Percentiles rank a stretch among this genome's conserved stretches.
phyloP scores from a whole-genome alignment of 2,113 vertebrate genomes.

The Neopipo cinnamomea region DNA sequence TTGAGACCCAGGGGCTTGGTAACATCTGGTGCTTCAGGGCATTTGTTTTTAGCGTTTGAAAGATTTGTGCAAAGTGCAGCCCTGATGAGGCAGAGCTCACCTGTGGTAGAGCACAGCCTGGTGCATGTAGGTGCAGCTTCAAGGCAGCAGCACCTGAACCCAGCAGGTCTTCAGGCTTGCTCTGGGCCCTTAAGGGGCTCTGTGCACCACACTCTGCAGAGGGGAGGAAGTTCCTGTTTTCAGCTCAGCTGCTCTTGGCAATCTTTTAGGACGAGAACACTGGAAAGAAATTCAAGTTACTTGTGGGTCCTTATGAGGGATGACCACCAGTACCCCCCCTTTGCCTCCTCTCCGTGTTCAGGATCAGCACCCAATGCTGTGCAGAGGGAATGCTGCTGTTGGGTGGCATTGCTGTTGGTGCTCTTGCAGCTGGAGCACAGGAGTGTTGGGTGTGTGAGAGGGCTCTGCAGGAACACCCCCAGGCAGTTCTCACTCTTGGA shows the following conservation, averaged over 20 bases:
- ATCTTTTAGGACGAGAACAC: not conserved
- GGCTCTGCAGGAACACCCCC: not conserved
- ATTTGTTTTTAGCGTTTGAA: not conserved
- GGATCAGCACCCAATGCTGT: not conserved
- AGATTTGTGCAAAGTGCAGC: not conserved
- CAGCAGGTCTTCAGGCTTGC: not conserved
- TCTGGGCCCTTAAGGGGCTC: not conserved
- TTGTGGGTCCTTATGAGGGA: not conserved
- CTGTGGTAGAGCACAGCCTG: not conserved
- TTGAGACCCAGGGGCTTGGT: not conserved
- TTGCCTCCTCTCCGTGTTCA: not conserved
- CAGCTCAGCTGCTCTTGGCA: not conserved
- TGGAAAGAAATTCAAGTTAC: not conserved
- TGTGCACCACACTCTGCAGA: not conserved
- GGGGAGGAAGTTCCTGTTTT: not conserved
- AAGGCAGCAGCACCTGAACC: not conserved
- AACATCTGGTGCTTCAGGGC: not conserved
- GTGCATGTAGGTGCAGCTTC: not conserved
- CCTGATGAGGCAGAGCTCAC: not conserved
- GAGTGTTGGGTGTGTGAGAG: rapidly evolving
- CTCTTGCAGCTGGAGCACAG: not conserved
- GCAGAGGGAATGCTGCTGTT: not conserved
- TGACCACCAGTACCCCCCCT: not conserved
- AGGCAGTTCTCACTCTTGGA: not conserved
- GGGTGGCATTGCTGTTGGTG: not conserved